Evolutionary conservation across 2,797 vertebrate genomes (phyloP).

Genomic region (Alfaro cultratus): DNA sequence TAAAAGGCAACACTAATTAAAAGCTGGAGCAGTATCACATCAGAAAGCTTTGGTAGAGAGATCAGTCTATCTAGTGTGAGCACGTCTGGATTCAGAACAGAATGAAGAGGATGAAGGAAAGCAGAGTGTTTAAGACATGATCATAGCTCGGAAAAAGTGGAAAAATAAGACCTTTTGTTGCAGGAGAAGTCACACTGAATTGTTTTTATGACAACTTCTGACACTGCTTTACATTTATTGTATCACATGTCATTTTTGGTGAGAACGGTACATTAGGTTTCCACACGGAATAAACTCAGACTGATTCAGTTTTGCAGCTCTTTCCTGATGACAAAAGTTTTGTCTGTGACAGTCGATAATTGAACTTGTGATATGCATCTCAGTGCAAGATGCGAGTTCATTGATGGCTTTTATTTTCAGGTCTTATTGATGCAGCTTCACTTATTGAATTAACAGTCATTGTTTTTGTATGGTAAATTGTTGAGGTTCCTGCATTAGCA

Average conservation of each 20-base stretch:
- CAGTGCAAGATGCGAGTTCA: not conserved
- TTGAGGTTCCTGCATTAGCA: not conserved
- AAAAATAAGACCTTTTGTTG: too few species aligned
- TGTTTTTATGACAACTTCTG: not conserved
- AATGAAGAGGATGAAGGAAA: too few species aligned
- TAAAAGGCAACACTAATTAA: too few species aligned
- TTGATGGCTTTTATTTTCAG: not conserved
- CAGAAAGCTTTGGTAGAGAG: too few species aligned
- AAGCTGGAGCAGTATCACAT: too few species aligned
- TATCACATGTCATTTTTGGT: not conserved
- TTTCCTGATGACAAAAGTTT: not conserved
- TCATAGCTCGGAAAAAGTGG: too few species aligned
- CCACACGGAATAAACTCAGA: not conserved
- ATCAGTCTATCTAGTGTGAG: too few species aligned
- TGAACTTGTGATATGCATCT: not conserved
- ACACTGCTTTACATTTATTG: not conserved
- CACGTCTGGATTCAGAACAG: too few species aligned
- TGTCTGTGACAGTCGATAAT: not conserved
- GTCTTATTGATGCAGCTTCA: not conserved
- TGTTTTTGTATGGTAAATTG: not conserved
- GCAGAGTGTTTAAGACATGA: too few species aligned
- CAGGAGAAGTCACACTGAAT: too few species aligned
- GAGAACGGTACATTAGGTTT: not conserved
- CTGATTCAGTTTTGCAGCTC: not conserved
- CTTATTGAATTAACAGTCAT: slow-evolving; percentile 10